These are phyloP conservation scores for Oncorhynchus mykiss DNA, from an alignment of 2,113 vertebrate genomes.

Conservation along the genomic window DNA sequence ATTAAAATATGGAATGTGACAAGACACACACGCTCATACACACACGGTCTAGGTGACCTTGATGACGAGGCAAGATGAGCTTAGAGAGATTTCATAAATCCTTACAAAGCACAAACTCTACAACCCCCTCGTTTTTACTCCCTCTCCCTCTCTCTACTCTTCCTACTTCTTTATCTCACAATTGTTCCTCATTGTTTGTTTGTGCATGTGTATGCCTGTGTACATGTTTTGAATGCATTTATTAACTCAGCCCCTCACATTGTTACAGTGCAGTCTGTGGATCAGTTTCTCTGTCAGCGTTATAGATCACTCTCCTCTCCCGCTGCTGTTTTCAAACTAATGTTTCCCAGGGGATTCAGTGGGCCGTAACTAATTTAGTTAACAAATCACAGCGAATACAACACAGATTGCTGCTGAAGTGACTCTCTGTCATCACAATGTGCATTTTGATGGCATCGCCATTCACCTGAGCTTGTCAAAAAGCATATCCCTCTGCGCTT, in stretches of 20 bases:
- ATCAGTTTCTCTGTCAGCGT: conserved; percentile 33
- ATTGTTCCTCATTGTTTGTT: conserved; percentile 6
- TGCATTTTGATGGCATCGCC: conserved; percentile 37
- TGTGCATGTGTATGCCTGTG: too few relatives aligned
- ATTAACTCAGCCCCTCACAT: not conserved
- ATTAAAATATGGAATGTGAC: not conserved
- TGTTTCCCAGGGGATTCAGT: conserved; percentile 15
- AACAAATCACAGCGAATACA: conserved; percentile 58
- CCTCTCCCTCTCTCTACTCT: not conserved
- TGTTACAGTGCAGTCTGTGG: not conserved
- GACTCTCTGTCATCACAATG: conserved; percentile 42
- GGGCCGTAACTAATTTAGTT: conserved; percentile 48
- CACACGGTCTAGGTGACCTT: not conserved
- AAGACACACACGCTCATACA: not conserved
- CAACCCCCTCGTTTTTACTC: not conserved
- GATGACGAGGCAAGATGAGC: not conserved
- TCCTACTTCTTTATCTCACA: not conserved
- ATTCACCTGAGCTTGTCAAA: conserved; percentile 20
- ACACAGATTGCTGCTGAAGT: conserved; percentile 47
- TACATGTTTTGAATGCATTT: too few relatives aligned
- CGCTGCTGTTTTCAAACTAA: conserved; percentile 32
- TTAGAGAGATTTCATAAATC: not conserved
- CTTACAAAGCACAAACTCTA: not conserved
- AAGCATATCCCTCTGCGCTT: not conserved
- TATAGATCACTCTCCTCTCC: conserved; percentile 35